Evolutionary conservation across 2,113 vertebrate species (phyloP).

Genomic region (Thalassarche chlororhynchos): DNA sequence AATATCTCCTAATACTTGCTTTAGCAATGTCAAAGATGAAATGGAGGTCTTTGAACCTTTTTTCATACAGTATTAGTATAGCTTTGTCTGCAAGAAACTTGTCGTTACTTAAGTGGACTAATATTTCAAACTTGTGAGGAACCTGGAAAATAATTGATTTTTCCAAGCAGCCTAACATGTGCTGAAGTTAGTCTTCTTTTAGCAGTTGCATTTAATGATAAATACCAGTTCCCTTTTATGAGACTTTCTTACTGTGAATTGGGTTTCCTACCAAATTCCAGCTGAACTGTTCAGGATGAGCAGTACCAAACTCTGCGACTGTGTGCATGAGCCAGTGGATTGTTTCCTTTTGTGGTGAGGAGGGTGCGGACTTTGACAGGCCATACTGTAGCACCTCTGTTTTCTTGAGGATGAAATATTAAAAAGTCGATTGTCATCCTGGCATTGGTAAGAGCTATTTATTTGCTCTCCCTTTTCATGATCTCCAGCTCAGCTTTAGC

Average conservation of each 20-base stretch:
- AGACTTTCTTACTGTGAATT: neutral
- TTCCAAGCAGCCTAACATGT: rapidly evolving
- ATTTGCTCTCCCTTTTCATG: neutral
- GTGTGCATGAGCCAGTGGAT: rapidly evolving
- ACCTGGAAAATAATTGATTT: neutral
- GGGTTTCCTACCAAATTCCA: neutral
- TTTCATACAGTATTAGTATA: rapidly evolving
- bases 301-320: neutral
- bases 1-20: neutral
- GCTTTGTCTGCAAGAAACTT: neutral
- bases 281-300: rapidly evolving
- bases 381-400: rapidly evolving
- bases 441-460: rapidly evolving
- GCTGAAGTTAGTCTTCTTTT: neutral
- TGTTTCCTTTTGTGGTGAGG: neutral
- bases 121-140: neutral
- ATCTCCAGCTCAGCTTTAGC: neutral
- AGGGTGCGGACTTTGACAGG: neutral
- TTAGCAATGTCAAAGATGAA: neutral
- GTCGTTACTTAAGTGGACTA: too few relatives aligned
- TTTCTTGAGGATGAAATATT: neutral
- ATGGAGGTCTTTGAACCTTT: neutral
- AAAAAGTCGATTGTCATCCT: rapidly evolving
- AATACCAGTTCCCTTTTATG: neutral
- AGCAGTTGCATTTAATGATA: rapidly evolving